A percentile compares a stretch with the other conserved stretches of the same genome.
phyloP scores from a whole-genome alignment of 2,888 invertebrate species.

The Corbicula japonica region DNA sequence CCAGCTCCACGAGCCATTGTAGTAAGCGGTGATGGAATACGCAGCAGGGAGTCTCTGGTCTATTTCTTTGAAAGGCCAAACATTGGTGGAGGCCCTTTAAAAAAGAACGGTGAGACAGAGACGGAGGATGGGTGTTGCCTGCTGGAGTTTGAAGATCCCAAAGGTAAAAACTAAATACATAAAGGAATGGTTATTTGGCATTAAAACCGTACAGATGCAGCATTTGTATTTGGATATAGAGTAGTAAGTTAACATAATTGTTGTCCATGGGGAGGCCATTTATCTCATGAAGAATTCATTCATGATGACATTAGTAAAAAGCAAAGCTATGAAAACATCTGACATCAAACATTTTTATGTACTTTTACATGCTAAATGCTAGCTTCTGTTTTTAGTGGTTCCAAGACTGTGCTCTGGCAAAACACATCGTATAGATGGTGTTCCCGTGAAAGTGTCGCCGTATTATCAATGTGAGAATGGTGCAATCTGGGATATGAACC shows the following conservation, averaged over 20 bases:
- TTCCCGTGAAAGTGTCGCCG: constrained; percentile 52
- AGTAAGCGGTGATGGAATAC: constrained; percentile 53
- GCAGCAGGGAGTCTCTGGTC: constrained; percentile 48
- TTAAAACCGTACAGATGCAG: too few relatives aligned
- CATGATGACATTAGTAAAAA: too few relatives aligned
- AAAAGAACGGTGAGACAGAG: constrained; percentile 47
- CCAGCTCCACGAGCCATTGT: constrained; percentile 45
- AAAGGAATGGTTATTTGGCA: too few relatives aligned
- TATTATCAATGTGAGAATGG: constrained; percentile 60
- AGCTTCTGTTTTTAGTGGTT: constrained; percentile 53
- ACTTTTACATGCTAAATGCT: too few relatives aligned
- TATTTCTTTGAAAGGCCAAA: constrained; percentile 58
- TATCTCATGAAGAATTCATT: too few relatives aligned
- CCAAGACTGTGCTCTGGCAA: constrained; percentile 44
- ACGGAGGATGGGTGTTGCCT: constrained; percentile 61
- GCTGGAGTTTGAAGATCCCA: constrained; percentile 56
- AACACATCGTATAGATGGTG: constrained; percentile 57
- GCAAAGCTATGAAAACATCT: too few relatives aligned
- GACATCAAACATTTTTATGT: too few relatives aligned
- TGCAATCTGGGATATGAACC: constrained; percentile 57
- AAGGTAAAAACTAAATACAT: too few relatives aligned
- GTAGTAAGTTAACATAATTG: too few relatives aligned
- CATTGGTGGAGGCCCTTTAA: constrained; percentile 60
- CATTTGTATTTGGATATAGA: too few relatives aligned
- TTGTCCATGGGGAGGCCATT: too few relatives aligned